These are phyloP conservation scores for Lingula anatina DNA, from an alignment of 2,888 invertebrate species.

Conservation along the genomic window DNA sequence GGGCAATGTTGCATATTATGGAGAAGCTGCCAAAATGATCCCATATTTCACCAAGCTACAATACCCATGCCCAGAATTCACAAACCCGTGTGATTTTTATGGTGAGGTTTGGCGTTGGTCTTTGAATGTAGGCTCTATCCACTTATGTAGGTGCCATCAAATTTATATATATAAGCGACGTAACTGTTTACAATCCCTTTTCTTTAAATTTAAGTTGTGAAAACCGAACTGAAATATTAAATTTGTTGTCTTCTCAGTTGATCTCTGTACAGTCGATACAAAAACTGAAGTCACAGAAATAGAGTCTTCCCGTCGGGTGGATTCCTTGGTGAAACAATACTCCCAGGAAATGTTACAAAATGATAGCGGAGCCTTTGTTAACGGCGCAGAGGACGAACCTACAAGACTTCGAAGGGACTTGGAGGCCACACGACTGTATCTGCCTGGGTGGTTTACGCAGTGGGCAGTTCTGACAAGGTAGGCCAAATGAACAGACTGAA, in stretches of 20 bases:
- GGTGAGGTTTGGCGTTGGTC: constrained; percentile 62
- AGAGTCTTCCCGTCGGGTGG: constrained; percentile 89
- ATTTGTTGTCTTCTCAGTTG: constrained; percentile 57
- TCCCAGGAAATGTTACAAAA: background rate
- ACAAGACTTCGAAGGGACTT: constrained; percentile 13
- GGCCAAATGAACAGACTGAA: too few relatives aligned
- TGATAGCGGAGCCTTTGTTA: background rate
- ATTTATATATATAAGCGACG: too few relatives aligned
- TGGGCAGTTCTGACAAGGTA: constrained; percentile 27
- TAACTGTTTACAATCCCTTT: too few relatives aligned
- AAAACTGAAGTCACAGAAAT: constrained; percentile 84
- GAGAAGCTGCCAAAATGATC: constrained; percentile 72
- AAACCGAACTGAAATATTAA: too few relatives aligned
- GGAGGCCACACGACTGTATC: constrained; percentile 17
- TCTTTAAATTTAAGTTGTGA: too few relatives aligned
- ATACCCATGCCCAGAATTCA: constrained; percentile 92
- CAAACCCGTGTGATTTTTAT: constrained; percentile 98
- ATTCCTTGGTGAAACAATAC: constrained; percentile 70
- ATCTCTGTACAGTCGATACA: constrained; percentile 71
- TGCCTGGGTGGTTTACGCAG: constrained; percentile 21
- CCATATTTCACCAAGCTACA: constrained; percentile 94
- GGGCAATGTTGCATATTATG: constrained; percentile 68
- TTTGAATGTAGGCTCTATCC: too few relatives aligned
- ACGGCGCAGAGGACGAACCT: background rate
- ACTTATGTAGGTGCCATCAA: too few relatives aligned